Evolutionary conservation across 2,797 vertebrate genomes (phyloP).

Genomic region (Cynopterus sphinx): DNA sequence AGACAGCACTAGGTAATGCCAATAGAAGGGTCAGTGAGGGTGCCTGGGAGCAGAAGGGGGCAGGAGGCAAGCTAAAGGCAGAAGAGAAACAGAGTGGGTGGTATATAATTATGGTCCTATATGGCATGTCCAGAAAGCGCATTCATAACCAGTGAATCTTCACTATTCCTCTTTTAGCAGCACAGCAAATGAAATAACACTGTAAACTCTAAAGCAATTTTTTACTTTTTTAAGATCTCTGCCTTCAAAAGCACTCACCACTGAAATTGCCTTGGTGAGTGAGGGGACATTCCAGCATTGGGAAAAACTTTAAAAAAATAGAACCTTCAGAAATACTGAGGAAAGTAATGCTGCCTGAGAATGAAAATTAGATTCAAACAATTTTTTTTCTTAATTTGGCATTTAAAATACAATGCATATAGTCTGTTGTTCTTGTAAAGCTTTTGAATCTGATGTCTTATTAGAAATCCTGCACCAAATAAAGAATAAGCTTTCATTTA

Average conservation of each 20-base stretch:
- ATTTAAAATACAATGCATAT: conserved; percentile 7
- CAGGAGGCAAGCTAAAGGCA: rapidly evolving
- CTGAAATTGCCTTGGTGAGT: not conserved
- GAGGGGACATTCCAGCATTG: not conserved
- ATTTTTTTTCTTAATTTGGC: not conserved
- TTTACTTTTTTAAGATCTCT: rapidly evolving
- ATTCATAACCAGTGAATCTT: not conserved
- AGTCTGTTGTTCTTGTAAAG: conserved; percentile 24
- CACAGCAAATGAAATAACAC: not conserved
- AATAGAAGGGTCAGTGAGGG: not conserved
- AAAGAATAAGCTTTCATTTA: conserved; percentile 65
- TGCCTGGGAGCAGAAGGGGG: rapidly evolving
- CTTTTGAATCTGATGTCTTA: conserved; percentile 55
- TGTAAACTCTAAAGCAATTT: not conserved
- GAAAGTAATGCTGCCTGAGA: not conserved
- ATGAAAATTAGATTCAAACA: not conserved
- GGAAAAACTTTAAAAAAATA: not conserved
- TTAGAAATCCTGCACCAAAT: conserved; percentile 57
- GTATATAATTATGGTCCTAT: not conserved
- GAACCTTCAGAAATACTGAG: conserved; percentile 1
- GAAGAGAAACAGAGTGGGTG: rapidly evolving
- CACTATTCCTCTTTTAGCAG: not conserved
- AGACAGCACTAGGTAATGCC: not conserved
- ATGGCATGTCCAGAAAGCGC: not conserved
- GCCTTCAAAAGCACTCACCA: not conserved